Conservation (phyloP, 2,113 vertebrate species). For the Poeciliopsis turrubarensis region DNA sequence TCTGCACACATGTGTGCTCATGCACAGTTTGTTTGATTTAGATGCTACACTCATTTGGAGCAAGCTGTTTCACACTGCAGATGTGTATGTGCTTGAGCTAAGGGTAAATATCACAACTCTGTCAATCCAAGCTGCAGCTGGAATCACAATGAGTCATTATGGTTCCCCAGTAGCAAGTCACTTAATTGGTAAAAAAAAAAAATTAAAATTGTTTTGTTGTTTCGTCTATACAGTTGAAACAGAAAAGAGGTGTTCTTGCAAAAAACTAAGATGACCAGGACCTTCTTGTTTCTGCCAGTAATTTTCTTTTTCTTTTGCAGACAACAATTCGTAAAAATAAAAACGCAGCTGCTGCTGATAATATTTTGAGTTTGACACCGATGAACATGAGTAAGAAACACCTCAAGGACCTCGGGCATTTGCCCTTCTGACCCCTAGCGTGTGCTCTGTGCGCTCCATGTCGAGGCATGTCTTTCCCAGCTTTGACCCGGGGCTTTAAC, state of each 20-base stretch:
- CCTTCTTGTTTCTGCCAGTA: neutral
- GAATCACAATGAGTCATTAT: conserved; percentile 18
- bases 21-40: conserved; percentile 18
- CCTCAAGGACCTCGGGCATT: conserved; percentile 35
- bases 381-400: conserved; percentile 57
- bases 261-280: conserved; percentile 8
- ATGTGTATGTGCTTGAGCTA: conserved; percentile 1
- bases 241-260: neutral
- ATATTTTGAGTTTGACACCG: conserved; percentile 50
- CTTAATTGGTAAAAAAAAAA: neutral
- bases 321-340: conserved; percentile 16
- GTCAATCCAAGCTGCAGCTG: conserved; percentile 10
- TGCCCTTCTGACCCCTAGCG: conserved; percentile 67
- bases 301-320: conserved; percentile 13
- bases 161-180: neutral
- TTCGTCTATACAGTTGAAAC: conserved; percentile 9
- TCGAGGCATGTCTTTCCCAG: conserved; percentile 58
- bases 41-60: conserved; percentile 5
- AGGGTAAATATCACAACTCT: neutral
- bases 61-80: conserved; percentile 27
- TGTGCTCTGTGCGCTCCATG: conserved; percentile 65
- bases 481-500: conserved; percentile 59
- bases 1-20: conserved; percentile 11
- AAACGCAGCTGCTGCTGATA: conserved; percentile 7
- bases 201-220: conserved; percentile 12